Base-by-base conservation (phyloP, 2,113 vertebrate species). In the Coturnix japonica region DNA sequence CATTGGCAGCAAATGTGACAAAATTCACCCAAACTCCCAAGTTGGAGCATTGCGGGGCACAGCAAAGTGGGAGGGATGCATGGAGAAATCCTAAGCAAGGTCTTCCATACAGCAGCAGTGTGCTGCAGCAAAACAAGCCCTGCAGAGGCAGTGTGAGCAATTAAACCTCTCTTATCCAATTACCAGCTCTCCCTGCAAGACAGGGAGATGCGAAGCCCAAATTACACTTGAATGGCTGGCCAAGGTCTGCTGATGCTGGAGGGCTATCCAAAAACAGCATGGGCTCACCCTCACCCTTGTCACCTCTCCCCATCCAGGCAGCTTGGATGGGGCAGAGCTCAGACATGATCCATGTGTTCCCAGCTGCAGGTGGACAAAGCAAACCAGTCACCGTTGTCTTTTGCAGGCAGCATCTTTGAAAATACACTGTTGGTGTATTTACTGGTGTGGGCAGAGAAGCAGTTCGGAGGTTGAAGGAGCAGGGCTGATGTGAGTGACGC, bases 381-480 rank as follows among this genome's bases (percentile, higher is more conserved):
- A 18, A 67, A 43, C 6, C 28, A 22, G 37, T 64, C 37, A 47
- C 2, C 1, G 1, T 5, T 5, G 33, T 44, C 35, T 37, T 35
- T 30, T 4, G 41, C 5, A 17, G 2, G 0, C 8, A 31, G 9
- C 7, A 9, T 6, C 56, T 46, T 23, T 6, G 7, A 21, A 37
- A 60, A 70, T 0, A 2, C 13, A 8, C 33, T 11, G 1, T 5
- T 6, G 11, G 5, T 30, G 76, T 21, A 43, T 69, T 21, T 53
- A 53, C 33, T 22, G 65, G 60, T 0, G 1, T 2, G 30, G 67
- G 21, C 20, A 21, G 31, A 44, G 79, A 13, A 41, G 14, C 1
- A n/a, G 33, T 0, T n/a, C 5, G 8, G 47, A 63, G 25, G 47
- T 53, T 30, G 71, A 10, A 25, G 57, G 20, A 41, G 74, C 2